Evolutionary conservation across 2,113 vertebrate species (phyloP), one percentile per base, ranked within the genome.

Genomic region (Rallus limicola): DNA sequence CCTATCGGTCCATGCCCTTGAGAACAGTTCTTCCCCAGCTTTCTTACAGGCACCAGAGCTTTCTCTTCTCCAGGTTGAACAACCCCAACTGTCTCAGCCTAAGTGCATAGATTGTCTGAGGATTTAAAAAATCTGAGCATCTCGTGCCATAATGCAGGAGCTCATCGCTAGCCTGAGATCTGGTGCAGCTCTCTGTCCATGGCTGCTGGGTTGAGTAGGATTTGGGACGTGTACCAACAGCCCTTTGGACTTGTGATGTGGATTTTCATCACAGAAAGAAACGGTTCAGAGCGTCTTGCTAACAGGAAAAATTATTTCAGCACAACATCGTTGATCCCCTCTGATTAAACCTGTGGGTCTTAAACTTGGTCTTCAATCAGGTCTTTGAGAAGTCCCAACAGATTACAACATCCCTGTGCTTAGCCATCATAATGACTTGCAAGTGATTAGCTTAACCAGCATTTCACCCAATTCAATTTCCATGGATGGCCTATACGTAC

Each of bases 401-500:
- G 93, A 96, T 90, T 88, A 59, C 82, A 91, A 55, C 91, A 86
- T 83, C 88, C 92, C 87, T 48, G 70, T n/a, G 65, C 92, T 88
- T 77, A 94, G 96, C 95, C 92, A 78, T 92, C 78, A 28, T 69
- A 93, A 96, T 84, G 95, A 94, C 95, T 91, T 21, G 56, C 71
- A 48, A 85, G 91, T 71, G 92, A 96, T 95, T 94, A 92, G 95
- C 96, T 96, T 74, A 94, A 94, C 96, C 95, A 94, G 95, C 95
- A 96, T 88, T 92, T 90, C 90, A 62, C 94, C 96, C 94, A 63
- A 86, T 93, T 93, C 95, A 94, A 95, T 96, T 96, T 95, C 96
- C 95, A 97, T 78, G 94, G 86, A 96, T 91, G 80, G 97, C 94
- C 95, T 69, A 75, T 16, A 92, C 11, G 1, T 77, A 92, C 91